Evolutionary conservation across 2,113 vertebrate genomes (phyloP).

Genomic region (Pseudopipra pipra): DNA sequence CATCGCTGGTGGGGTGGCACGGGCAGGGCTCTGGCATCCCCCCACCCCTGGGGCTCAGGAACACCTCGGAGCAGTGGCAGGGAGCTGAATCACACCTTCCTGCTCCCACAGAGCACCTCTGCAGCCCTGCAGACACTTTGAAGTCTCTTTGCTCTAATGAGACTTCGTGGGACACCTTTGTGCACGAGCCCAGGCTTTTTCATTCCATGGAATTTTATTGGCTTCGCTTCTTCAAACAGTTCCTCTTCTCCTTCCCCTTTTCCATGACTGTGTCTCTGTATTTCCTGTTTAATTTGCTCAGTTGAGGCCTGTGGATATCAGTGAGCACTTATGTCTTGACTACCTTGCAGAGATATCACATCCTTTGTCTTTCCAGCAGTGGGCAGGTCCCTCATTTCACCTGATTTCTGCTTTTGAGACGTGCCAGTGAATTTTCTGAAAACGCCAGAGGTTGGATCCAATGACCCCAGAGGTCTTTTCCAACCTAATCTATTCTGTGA

Average conservation of each 20-base stretch:
- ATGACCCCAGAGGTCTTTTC: neutral
- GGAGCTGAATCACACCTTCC: neutral
- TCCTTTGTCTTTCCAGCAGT: neutral
- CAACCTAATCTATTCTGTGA: too few species aligned
- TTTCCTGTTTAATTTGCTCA: neutral
- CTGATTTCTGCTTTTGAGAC: neutral
- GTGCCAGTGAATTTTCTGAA: neutral
- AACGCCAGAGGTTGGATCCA: neutral
- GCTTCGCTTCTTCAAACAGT: neutral
- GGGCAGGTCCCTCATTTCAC: neutral
- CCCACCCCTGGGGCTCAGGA: neutral
- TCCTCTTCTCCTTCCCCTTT: neutral
- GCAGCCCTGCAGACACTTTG: neutral
- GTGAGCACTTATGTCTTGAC: fast-evolving
- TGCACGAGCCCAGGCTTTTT: neutral
- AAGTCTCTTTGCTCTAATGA: neutral
- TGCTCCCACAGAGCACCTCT: neutral
- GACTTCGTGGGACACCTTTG: neutral
- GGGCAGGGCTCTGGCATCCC: neutral
- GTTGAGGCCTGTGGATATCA: neutral
- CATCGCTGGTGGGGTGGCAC: neutral
- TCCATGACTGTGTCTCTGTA: neutral
- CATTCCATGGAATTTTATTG: neutral
- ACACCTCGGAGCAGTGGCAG: neutral
- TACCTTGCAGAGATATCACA: neutral